Evolutionary conservation across 2,797 vertebrate genomes (phyloP), one percentile per base, ranked within the genome.

Genomic region (Catamblyrhynchus diadema): DNA sequence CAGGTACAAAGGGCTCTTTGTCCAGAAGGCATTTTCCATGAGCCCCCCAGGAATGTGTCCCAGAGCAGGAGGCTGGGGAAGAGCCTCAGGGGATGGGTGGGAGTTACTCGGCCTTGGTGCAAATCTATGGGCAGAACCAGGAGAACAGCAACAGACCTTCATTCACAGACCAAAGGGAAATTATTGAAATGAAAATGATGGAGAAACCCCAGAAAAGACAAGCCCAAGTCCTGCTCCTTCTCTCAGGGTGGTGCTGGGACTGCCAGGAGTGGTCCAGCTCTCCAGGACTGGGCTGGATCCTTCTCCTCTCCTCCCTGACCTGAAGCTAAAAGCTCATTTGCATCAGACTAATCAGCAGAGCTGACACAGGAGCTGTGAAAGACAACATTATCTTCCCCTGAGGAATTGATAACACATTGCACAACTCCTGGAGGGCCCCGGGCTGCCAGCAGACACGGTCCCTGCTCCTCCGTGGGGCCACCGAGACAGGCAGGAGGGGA

Each of bases 51-150:
- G 37, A 94, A 8, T 6, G 12, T 10, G 59, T 37, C 32, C 54
- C 48, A 9, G 62, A 32, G 59, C 27, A 15, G 66, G 48, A 62
- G 20, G 12, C 28, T 56, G 73, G 27, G 15, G 47, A 64, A 62
- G 2, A 75, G 32, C 35, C 82, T 4, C 0, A 1, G 61, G 25
- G 14, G 13, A 30, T 2, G 54, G 54, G 5, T 20, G 0, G 1
- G 60, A 20, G 30, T 27, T 12, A 4, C 64, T 51, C 32, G 3
- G 56, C 78, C 32, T 24, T 23, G 66, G 60, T 45, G 69, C 22
- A 18, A 48, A 51, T 32, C 53, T n/a, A 7, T 7, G 45, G 61
- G 12, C 10, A 67, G 44, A 32, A 39, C 10, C 28, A 35, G 44
- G 0, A 10, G 45, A 45, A 24, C 21, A 51, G 32, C 21, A n/a